These are phyloP conservation scores for Uria lomvia DNA, from an alignment of 2,113 vertebrate genomes.

Conservation along the genomic window DNA sequence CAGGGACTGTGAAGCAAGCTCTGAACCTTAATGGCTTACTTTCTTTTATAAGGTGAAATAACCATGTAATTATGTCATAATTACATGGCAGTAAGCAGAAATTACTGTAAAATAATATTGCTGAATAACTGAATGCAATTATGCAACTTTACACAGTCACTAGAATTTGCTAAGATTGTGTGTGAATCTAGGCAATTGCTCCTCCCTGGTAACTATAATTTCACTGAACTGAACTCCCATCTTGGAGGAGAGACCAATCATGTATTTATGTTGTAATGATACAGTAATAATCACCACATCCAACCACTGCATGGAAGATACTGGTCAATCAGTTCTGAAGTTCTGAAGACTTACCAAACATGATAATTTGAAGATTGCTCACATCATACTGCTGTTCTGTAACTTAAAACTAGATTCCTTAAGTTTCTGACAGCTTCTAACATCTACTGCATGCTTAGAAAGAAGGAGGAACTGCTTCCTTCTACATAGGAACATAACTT, in stretches of 20 bases:
- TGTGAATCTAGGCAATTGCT: neutral
- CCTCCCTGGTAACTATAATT: neutral
- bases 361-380: neutral
- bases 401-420: neutral
- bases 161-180: neutral
- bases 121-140: neutral
- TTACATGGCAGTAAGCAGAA: neutral
- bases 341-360: neutral
- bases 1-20: neutral
- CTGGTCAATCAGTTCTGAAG: neutral
- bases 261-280: neutral
- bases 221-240: neutral
- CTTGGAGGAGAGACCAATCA: neutral
- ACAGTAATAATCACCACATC: neutral
- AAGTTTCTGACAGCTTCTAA: neutral
- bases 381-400: neutral
- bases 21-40: neutral
- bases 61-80: neutral
- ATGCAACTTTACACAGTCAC: neutral
- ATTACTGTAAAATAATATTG: neutral
- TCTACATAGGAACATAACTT: neutral
- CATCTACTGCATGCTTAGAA: neutral
- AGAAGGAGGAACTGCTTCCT: neutral
- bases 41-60: slow-evolving; percentile 34
- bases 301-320: neutral